Evolutionary conservation across 2,113 vertebrate genomes (phyloP).

Genomic region (Ibidorhyncha struthersii): DNA sequence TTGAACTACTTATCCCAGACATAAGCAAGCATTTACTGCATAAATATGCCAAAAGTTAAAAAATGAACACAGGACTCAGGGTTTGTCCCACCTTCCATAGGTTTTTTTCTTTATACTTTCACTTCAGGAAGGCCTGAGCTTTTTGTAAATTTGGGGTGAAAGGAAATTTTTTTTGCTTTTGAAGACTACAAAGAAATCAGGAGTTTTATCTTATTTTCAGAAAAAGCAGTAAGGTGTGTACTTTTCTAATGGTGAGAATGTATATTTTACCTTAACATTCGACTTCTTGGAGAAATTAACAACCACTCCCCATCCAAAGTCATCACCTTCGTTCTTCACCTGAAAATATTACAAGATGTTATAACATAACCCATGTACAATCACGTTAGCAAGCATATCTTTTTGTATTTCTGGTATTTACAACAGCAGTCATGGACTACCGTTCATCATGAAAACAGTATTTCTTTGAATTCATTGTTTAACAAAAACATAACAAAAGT

Average conservation of each 20-base stretch:
- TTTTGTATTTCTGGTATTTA: background rate
- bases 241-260: background rate
- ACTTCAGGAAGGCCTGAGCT: background rate
- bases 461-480: background rate
- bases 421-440: background rate
- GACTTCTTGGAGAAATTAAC: slow-evolving; percentile 98
- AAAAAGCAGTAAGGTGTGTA: background rate
- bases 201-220: background rate
- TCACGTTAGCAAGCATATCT: background rate
- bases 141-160: background rate
- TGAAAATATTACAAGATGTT: slow-evolving; percentile 54
- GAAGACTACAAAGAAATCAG: background rate
- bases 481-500: background rate
- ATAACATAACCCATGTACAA: background rate
- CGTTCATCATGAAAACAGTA: background rate
- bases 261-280: slow-evolving; percentile 88
- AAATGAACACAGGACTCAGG: background rate
- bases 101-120: background rate
- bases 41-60: background rate
- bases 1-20: background rate
- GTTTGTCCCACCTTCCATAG: background rate
- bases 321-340: slow-evolving; percentile 91
- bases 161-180: background rate
- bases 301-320: slow-evolving; percentile 97
- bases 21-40: background rate